These are phyloP conservation scores for Orchesella cincta DNA, from an alignment of 1,140 invertebrate genomes.

Conservation along the genomic window DNA sequence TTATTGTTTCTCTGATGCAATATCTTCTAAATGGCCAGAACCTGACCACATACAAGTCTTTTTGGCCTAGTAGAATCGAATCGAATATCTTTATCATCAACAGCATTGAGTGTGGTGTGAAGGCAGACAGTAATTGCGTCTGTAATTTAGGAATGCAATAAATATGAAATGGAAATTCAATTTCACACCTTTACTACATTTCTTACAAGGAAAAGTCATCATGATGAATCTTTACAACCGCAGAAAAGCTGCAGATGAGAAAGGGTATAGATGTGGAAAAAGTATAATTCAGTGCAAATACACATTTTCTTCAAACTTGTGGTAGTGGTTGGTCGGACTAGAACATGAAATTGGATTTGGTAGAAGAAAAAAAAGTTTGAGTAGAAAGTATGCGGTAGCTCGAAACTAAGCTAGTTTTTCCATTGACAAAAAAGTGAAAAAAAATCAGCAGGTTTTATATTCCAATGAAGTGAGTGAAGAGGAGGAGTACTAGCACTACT, in stretches of 20 bases:
- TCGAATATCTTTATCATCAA: too few species aligned
- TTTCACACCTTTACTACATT: slow-evolving; percentile 12
- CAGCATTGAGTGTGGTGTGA: too few species aligned
- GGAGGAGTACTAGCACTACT: too few species aligned
- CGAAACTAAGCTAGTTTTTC: too few species aligned
- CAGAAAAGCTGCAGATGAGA: neutral
- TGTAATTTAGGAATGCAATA: slow-evolving; percentile 18
- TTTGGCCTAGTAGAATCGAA: too few species aligned
- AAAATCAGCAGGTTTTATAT: too few species aligned
- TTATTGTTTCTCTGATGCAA: slow-evolving; percentile 2
- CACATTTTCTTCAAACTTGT: neutral
- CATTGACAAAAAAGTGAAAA: too few species aligned
- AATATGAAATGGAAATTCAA: slow-evolving; percentile 21
- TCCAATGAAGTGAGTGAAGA: too few species aligned
- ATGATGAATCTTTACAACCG: neutral
- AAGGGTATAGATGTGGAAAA: neutral
- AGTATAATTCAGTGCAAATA: neutral
- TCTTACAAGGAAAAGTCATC: neutral
- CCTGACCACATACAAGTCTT: too few species aligned
- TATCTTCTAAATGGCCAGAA: too few species aligned
- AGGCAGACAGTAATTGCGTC: slow-evolving; percentile 3
- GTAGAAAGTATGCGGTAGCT: neutral
- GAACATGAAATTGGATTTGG: slow-evolving; percentile 24
- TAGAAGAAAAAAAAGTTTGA: neutral
- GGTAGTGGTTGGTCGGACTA: slow-evolving; percentile 1